Evolutionary conservation across 2,797 vertebrate species (phyloP).

Genomic region (Eleutherodactylus coqui): DNA sequence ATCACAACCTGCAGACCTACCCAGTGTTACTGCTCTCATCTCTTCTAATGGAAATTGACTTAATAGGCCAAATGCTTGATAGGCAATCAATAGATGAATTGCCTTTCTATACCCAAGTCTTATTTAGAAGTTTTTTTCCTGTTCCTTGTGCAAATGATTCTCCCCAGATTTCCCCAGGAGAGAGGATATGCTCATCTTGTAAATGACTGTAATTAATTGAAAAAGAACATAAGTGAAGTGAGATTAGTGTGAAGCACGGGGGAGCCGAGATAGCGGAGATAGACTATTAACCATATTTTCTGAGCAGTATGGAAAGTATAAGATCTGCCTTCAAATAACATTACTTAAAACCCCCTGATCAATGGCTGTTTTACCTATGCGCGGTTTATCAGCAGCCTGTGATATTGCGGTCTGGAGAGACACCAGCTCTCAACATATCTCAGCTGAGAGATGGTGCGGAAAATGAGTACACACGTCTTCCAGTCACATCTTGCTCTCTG

Average conservation of each 20-base stretch:
- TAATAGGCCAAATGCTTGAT: slow-evolving; percentile 10
- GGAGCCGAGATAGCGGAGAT: slow-evolving; percentile 64
- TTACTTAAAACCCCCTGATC: slow-evolving; percentile 69
- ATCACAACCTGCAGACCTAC: background rate
- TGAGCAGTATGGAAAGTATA: slow-evolving; percentile 61
- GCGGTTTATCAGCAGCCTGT: slow-evolving; percentile 64
- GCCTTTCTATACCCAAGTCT: slow-evolving; percentile 30
- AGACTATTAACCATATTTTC: slow-evolving; percentile 65
- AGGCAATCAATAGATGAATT: slow-evolving; percentile 60
- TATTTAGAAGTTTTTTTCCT: slow-evolving; percentile 55
- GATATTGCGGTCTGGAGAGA: slow-evolving; percentile 9
- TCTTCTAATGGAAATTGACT: slow-evolving; percentile 5
- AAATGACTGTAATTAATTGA: slow-evolving; percentile 73
- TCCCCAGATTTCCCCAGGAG: slow-evolving; percentile 55
- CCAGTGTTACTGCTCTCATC: background rate
- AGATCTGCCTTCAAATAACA: slow-evolving; percentile 67
- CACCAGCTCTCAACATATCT: slow-evolving; percentile 1
- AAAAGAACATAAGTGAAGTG: slow-evolving; percentile 59
- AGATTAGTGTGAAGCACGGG: slow-evolving; percentile 66
- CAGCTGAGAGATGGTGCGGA: slow-evolving; percentile 35
- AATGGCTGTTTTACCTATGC: slow-evolving; percentile 57
- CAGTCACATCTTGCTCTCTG: slow-evolving; percentile 56
- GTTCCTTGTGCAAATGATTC: slow-evolving; percentile 44
- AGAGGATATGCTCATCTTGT: slow-evolving; percentile 65
- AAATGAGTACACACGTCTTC: slow-evolving; percentile 67